Conservation (phyloP, 2,797 vertebrate species). For the Pygocentrus nattereri region DNA sequence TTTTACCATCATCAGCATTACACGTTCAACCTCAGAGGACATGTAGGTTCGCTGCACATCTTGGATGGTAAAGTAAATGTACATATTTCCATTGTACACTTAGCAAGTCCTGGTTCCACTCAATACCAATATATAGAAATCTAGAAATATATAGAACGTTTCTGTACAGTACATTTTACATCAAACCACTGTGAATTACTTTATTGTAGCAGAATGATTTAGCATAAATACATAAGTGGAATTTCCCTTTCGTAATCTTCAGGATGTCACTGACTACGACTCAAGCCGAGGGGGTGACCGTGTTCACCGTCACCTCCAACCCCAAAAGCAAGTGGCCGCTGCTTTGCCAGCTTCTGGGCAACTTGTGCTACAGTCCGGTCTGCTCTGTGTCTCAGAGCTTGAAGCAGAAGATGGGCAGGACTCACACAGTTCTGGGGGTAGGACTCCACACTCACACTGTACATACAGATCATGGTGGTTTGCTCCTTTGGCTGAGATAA, state of each 20-base stretch:
- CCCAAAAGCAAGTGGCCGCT: conserved; percentile 64
- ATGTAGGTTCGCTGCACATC: too few relatives aligned
- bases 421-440: conserved; percentile 63
- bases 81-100: too few relatives aligned
- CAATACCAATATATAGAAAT: too few relatives aligned
- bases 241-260: background rate
- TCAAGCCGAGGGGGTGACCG: conserved; percentile 50
- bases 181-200: too few relatives aligned
- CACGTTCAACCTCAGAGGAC: too few relatives aligned
- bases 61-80: too few relatives aligned
- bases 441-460: background rate
- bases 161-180: too few relatives aligned
- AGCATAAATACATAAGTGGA: background rate
- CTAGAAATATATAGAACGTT: too few relatives aligned
- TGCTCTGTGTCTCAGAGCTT: conserved; percentile 64
- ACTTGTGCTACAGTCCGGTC: conserved; percentile 72
- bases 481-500: too few relatives aligned
- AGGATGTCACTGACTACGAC: conserved; percentile 71
- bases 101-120: too few relatives aligned
- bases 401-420: conserved; percentile 36
- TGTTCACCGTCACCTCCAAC: conserved; percentile 70
- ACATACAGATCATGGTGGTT: background rate
- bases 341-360: conserved; percentile 70
- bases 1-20: too few relatives aligned
- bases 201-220: too few relatives aligned